These are phyloP conservation scores for Dicrostonyx torquatus DNA, from an alignment of 2,797 vertebrate genomes.

Conservation along the genomic window DNA sequence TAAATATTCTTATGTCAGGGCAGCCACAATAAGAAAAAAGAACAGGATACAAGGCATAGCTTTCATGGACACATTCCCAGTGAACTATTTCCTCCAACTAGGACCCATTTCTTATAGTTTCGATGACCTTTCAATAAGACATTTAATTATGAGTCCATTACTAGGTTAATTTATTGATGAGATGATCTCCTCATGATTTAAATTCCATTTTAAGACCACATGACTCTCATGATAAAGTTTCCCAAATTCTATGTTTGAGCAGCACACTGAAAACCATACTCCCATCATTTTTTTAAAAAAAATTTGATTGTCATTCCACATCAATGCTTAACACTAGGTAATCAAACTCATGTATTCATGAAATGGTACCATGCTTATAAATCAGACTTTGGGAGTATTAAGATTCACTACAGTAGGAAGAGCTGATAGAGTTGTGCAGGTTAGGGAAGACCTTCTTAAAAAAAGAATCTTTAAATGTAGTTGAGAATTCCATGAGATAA, in stretches of 20 bases:
- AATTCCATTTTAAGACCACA: neutral
- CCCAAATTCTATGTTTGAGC: neutral
- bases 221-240: neutral
- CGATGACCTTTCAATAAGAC: neutral
- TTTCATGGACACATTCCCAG: neutral
- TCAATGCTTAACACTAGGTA: neutral
- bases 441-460: conserved; percentile 9
- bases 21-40: neutral
- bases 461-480: conserved; percentile 32
- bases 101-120: neutral
- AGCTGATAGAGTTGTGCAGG: neutral
- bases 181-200: neutral
- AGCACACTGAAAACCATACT: neutral
- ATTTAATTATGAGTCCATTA: neutral
- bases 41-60: neutral
- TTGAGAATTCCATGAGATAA: neutral
- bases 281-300: neutral
- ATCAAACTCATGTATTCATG: neutral
- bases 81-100: neutral
- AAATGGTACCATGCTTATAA: neutral
- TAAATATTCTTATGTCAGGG: neutral
- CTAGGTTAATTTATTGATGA: neutral
- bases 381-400: neutral
- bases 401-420: neutral
- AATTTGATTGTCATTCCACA: neutral